Evolutionary conservation across 92 coral and sea anemone genomes (phyloP).

Genomic region (Pocillopora grandis): DNA sequence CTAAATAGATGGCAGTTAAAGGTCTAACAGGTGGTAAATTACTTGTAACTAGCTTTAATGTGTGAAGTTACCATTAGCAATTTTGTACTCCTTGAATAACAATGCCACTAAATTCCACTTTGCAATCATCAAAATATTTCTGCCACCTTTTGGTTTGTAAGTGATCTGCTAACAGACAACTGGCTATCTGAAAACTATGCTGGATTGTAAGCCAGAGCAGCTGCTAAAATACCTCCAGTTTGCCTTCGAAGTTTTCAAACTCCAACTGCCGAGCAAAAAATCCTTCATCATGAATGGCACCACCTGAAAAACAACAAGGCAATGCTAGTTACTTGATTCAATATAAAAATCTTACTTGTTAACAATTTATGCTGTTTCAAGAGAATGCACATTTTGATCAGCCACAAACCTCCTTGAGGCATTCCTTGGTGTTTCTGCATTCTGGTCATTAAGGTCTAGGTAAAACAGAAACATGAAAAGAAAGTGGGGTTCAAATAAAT

Average conservation of each 20-base stretch:
- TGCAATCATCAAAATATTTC: no score
- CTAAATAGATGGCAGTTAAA: no score
- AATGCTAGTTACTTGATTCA: not conserved
- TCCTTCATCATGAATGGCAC: conserved; percentile 96
- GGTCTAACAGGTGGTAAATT: no score
- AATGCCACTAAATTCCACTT: no score
- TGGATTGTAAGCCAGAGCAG: not conserved
- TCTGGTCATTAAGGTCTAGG: conserved; percentile 80
- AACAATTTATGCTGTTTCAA: no score
- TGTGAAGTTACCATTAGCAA: no score
- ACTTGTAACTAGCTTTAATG: no score
- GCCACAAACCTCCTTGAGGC: conserved; percentile 90
- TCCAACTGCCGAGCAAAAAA: conserved; percentile 91
- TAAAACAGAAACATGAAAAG: not conserved
- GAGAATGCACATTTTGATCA: no score
- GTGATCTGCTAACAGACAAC: no score
- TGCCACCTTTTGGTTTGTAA: no score
- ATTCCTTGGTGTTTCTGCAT: conserved; percentile 95
- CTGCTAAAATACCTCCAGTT: conserved; percentile 71
- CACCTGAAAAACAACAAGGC: conserved; percentile 53
- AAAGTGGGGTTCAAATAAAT: not conserved
- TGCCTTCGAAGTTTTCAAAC: conserved; percentile 94
- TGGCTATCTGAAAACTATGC: not conserved
- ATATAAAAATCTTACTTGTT: no score
- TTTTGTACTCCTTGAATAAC: no score